Base-by-base conservation (phyloP, 2,797 vertebrate genomes). In the Artibeus jamaicensis region DNA sequence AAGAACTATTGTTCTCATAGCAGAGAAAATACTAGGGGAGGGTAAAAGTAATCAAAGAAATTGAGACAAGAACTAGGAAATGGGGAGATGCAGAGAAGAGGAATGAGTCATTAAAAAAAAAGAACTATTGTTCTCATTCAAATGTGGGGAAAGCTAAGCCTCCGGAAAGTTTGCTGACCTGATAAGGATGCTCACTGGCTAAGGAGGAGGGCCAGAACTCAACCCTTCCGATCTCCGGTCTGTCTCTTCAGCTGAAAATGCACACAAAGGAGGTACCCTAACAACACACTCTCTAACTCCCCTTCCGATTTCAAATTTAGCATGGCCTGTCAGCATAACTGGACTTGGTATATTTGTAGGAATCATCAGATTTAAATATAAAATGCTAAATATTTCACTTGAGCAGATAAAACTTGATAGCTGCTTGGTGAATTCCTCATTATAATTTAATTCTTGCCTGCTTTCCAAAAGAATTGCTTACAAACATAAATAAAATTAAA, bases 401-500 rank as follows among this genome's bases (percentile, higher is more conserved):
- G 1, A 7, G 71, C 34, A 93, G 39, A 89, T 8, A 81, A 96
- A 94, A 67, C 15, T 82, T 71, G 39, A 94, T 19, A 82, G 34
- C 16, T 78, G 1, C 32, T 92, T 16, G 34, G 10, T 67, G 26
- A 91, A 62, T 34, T 89, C 29, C 84, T 82, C 29, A 3, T 67
- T 86, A 29, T 42, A 59, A 73, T 57, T 39, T 59, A 65, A 48
- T 39, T 89, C 50, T 53, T 71, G 14, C 65, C 42, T 73, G 73
- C 22, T 79, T 93, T 79, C 55, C 26, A 85, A 93, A 95, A 84
- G n/a, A 79, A 87, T 22, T 81, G 24, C 16, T 93, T 78, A 29
- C 9, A 92, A 93, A 91, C 29, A 86, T 50, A 85, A 86, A 62
- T 86, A 71, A 96, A 95, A 87, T 74, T 65, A 78, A 84, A 44